Evolutionary conservation across 2,113 vertebrate species (phyloP), one percentile per base, ranked within the genome.

Genomic region (Spea multiplicata): DNA sequence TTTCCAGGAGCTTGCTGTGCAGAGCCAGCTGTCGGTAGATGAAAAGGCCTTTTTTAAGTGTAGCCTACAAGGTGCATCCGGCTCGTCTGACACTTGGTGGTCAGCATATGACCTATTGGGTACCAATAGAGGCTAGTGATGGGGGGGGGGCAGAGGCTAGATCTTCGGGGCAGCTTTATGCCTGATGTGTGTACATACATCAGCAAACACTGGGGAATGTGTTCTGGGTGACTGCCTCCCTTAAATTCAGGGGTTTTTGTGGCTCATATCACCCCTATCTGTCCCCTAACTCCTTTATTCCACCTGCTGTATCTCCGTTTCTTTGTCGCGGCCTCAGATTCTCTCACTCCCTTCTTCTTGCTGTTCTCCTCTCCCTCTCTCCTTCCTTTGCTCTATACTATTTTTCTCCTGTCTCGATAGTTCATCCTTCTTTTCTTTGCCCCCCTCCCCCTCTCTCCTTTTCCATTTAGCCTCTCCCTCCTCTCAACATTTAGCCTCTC

Each of bases 391-490:
- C n/a, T 10, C 17, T 44, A 50, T 30, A 30, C 30, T 30, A 10
- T 45, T 4, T 10, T 55, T 49, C 14, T 44, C 71, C 71, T 47
- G n/a, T 66, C 8, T 17, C 61, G 66, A 17, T 74, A 65, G n/a
- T 66, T 74, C 73, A 47, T n/a, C 17, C 7, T 64, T 59, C 59
- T 45, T 55, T 49, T 65, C 52, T 66, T 59, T 66, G 62, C 64
- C 67, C 70, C 70, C 44, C 6, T 12, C 61, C 73, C 65, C 44
- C 49, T 44, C 13, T 46, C 55, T 47, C 16, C 30, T 5, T 5
- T 61, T 9, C 67, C 0, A 30, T 12, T 67, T 53, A 66, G 46
- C 52, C 68, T 17, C 46, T 67, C 65, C 46, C 17, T 0, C 8
- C 73, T 44, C 44, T 74, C 45, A 12, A 66, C 46, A 14, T 8